Conservation (phyloP, 2,113 vertebrate species). For the Sakesphorus luctuosus region DNA sequence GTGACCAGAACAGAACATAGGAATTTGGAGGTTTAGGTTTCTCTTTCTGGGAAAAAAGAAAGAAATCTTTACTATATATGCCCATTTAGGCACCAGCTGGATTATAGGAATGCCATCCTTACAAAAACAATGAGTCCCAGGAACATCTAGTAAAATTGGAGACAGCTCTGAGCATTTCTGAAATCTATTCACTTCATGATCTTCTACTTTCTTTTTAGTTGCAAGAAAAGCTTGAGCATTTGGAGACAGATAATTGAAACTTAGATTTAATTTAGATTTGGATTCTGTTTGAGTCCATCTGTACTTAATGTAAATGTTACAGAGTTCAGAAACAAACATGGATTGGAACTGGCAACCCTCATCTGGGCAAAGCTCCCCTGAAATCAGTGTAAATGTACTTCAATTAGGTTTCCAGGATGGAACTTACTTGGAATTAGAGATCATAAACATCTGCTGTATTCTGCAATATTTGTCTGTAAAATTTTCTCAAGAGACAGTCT, state of each 20-base stretch:
- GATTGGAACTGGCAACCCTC: background rate
- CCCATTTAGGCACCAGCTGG: background rate
- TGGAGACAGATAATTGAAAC: background rate
- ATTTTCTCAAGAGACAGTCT: background rate
- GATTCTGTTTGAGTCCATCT: background rate
- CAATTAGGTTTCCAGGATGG: constrained; percentile 3
- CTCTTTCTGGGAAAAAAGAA: background rate
- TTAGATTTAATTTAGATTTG: constrained; percentile 16
- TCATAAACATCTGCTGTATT: background rate
- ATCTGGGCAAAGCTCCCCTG: background rate
- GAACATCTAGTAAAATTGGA: background rate
- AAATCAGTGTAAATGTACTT: constrained; percentile 2
- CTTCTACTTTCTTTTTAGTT: background rate
- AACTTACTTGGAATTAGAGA: background rate
- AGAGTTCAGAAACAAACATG: background rate
- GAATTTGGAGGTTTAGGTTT: background rate
- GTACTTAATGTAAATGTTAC: background rate
- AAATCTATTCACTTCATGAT: background rate
- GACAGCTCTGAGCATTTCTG: background rate
- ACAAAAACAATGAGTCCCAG: background rate
- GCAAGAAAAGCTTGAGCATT: background rate
- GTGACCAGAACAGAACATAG: background rate
- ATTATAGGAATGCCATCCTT: background rate
- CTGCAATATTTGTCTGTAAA: background rate
- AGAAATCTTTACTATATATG: background rate